A percentile compares a stretch with the other conserved stretches of the same genome.
These are phyloP conservation scores for Coptotermes formosanus DNA, from an alignment of 1,140 invertebrate species.

Conservation along the genomic window DNA sequence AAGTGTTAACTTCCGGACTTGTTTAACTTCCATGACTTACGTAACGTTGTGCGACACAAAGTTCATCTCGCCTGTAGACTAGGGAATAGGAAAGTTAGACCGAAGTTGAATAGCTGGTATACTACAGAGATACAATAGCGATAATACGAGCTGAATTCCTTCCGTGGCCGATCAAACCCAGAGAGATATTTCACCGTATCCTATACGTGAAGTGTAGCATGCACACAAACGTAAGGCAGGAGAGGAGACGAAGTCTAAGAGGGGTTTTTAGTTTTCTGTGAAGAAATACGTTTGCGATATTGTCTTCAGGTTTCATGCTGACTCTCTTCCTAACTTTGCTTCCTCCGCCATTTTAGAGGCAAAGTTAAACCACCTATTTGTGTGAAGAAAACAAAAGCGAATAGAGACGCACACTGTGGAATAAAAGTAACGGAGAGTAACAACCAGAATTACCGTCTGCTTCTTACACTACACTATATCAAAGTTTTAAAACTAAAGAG, in stretches of 20 bases:
- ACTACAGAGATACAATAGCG: too few relatives aligned
- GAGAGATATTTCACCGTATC: background rate
- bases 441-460: background rate
- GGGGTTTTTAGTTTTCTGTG: background rate
- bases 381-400: background rate
- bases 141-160: too few relatives aligned
- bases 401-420: background rate
- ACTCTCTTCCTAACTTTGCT: background rate
- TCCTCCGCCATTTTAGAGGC: background rate
- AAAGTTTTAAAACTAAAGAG: background rate
- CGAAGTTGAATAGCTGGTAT: too few relatives aligned
- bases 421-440: background rate
- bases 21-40: background rate
- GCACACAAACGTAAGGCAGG: background rate
- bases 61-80: background rate
- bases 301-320: background rate
- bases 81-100: background rate
- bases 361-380: background rate
- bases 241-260: background rate
- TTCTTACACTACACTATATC: background rate
- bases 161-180: background rate
- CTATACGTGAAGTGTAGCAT: background rate
- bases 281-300: background rate
- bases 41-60: background rate
- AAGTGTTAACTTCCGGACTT: too few relatives aligned